Base-by-base conservation (phyloP, 2,888 invertebrate genomes). In the Luperina testacea region DNA sequence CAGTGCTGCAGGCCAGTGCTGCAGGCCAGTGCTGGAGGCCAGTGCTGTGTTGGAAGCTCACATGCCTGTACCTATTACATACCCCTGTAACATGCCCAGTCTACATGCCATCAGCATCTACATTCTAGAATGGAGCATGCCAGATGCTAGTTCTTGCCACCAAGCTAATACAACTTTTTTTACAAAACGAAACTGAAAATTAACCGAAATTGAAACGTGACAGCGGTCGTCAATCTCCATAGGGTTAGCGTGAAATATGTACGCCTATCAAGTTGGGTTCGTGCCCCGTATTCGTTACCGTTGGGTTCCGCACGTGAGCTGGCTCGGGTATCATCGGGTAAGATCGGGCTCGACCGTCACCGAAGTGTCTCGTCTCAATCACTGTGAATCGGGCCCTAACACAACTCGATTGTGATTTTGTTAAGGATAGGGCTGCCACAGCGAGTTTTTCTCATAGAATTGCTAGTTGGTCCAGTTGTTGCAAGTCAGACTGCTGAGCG, bases 401-500 rank as follows among this genome's bases (percentile, higher is more conserved):
- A 74, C 77, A 71, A 83, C 71, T 75, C 48, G 73, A 87, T 84
- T 78, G 87, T 78, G 84, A 83, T 78, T 78, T 84, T 51, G 32
- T 82, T 72, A 74, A 17, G 17, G 13, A 2, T 48, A 67, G 83
- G 87, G 78, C 0, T 83, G 70, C 6, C 48, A 20, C 20, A 2
- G n/a, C 2, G 11, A 38, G n/a, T 71, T 38, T 38, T 61, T 17
- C 0, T 53, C 69, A 8, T 15, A 70, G 17, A 53, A 8, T 9
- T 53, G 24, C 8, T 6, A 2, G 20, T 51, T 51, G 2, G 20
- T 15, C 2, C 4, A 24, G 4, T 24, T 3, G n/a, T n/a, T n/a
- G 24, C 1, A 4, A 57, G 24, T 11, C 11, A 11, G 57, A 24
- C 24, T 9, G 11, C 24, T 57, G 57, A 57, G 1, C 24, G n/a